Percentiles rank a stretch among this genome's conserved stretches.
Evolutionary conservation across 2,797 vertebrate species (phyloP).

Genomic region (Phylloscopus collybita): DNA sequence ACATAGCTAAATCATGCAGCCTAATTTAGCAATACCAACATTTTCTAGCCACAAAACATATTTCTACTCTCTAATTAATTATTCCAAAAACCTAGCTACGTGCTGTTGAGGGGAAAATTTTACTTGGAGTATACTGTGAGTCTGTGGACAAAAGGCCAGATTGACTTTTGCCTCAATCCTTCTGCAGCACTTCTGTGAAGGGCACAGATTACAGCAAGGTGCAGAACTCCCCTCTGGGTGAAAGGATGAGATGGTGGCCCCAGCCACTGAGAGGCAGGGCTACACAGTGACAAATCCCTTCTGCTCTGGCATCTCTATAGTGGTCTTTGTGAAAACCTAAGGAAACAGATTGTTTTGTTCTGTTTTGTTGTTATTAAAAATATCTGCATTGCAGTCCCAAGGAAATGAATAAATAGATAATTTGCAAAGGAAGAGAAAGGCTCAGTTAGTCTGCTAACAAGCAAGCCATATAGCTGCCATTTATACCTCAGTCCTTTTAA

Average conservation of each 20-base stretch:
- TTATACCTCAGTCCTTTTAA: background rate
- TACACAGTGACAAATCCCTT: background rate
- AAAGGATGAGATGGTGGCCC: background rate
- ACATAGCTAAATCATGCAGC: background rate
- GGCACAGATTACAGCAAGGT: background rate
- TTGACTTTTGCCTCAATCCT: background rate
- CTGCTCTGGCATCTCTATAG: rapidly evolving
- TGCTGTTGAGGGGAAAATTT: background rate
- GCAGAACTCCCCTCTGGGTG: background rate
- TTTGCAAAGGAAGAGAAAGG: background rate
- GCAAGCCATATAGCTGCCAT: background rate
- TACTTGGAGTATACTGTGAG: background rate
- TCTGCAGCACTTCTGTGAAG: background rate
- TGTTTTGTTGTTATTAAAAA: background rate
- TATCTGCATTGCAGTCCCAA: background rate
- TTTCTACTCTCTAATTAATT: background rate
- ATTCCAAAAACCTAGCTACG: background rate
- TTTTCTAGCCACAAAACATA: background rate
- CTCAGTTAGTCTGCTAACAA: background rate
- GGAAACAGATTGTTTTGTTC: background rate
- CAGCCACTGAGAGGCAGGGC: background rate
- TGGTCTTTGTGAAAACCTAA: background rate
- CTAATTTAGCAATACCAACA: background rate
- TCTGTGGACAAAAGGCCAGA: background rate
- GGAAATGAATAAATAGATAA: background rate